A percentile compares a stretch with the other conserved stretches of the same genome.
Conservation (phyloP, 2,113 vertebrate species). For the Ornithorhynchus anatinus region DNA sequence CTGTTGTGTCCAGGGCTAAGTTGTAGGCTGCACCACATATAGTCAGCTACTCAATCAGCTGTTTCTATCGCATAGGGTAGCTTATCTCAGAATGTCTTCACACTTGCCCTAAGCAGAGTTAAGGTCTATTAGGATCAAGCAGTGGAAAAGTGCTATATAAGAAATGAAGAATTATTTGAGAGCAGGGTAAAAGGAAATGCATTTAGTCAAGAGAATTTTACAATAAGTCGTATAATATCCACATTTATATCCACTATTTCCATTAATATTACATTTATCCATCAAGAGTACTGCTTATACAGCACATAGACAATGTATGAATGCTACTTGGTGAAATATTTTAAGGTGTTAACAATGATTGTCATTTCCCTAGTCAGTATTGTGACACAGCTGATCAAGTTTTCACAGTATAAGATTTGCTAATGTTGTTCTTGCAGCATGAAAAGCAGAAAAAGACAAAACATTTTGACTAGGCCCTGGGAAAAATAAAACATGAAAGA, state of each 20-base stretch:
- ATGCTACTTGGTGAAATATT: neutral
- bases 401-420: neutral
- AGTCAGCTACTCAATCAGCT: too few species aligned
- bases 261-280: neutral
- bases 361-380: neutral
- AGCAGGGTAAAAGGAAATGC: neutral
- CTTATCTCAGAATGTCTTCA: too few species aligned
- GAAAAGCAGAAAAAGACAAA: neutral
- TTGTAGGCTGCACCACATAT: too few species aligned
- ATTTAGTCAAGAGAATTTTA: neutral
- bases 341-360: neutral
- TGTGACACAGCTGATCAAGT: neutral
- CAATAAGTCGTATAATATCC: neutral
- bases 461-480: neutral
- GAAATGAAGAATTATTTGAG: neutral
- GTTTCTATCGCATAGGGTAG: too few species aligned
- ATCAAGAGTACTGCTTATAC: neutral
- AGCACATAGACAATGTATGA: neutral
- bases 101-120: neutral
- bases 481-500: neutral
- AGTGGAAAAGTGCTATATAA: neutral
- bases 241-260: neutral
- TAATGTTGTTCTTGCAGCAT: neutral
- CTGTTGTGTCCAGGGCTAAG: too few species aligned
- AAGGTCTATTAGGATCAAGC: neutral